phyloP scores from a whole-genome alignment of 64 coral and sea anemone species.

The Anthopleura sola region DNA sequence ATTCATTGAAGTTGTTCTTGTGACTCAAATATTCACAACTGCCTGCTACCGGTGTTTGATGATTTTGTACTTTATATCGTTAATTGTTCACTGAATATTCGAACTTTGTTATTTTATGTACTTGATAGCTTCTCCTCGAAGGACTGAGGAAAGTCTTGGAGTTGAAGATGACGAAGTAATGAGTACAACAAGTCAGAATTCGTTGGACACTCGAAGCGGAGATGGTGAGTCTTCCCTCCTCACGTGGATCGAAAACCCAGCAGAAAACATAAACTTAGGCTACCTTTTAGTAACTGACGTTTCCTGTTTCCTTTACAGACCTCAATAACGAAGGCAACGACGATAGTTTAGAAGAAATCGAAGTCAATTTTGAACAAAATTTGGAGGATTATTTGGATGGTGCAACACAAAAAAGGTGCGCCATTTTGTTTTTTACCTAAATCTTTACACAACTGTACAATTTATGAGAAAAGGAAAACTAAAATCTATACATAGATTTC shows the following conservation, averaged over 20 bases:
- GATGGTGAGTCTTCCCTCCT: background rate
- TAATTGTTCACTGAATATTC: background rate
- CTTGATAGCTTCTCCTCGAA: conserved; percentile 12
- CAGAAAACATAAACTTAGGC: background rate
- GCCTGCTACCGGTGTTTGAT: background rate
- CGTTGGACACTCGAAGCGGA: conserved; percentile 30
- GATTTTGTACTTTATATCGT: background rate
- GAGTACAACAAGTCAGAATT: conserved; percentile 26
- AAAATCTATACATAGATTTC: background rate
- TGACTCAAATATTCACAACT: background rate
- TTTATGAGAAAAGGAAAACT: background rate
- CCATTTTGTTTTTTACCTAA: background rate
- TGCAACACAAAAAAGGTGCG: conserved; percentile 78
- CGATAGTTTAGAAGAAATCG: conserved; percentile 57
- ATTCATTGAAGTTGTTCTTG: background rate
- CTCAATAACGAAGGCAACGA: conserved; percentile 43
- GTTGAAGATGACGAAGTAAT: conserved; percentile 27
- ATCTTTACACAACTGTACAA: background rate
- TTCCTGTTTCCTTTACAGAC: conserved; percentile 38
- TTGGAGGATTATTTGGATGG: conserved; percentile 71
- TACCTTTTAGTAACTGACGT: background rate
- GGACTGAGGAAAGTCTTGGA: background rate
- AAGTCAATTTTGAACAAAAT: conserved; percentile 72
- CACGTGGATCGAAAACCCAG: conserved; percentile 10
- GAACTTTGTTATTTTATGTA: background rate